phyloP scores from a whole-genome alignment of 1,140 invertebrate species.

The Leucophenga varia region DNA sequence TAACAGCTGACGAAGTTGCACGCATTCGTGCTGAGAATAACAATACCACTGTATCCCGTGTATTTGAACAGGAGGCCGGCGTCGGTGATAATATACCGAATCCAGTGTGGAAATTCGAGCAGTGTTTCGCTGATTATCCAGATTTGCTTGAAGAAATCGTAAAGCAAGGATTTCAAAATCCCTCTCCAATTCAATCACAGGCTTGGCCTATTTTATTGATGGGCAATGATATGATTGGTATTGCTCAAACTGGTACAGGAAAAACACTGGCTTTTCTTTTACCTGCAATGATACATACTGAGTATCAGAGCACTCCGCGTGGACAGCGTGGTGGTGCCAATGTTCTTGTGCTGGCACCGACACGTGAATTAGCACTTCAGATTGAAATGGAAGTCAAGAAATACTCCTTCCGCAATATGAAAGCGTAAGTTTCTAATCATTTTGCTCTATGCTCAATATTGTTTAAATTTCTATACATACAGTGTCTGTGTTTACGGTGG shows the following conservation, averaged over 20 bases:
- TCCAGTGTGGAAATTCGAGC: constrained; percentile 79
- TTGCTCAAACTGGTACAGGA: constrained; percentile 91
- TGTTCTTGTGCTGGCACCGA: constrained; percentile 85
- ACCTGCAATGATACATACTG: constrained; percentile 88
- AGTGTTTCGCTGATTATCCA: constrained; percentile 80
- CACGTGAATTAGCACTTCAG: constrained; percentile 86
- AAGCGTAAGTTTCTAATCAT: constrained; percentile 63
- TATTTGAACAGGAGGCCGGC: constrained; percentile 58
- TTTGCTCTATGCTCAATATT: neutral
- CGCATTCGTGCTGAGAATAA: constrained; percentile 67
- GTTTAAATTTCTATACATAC: too few species aligned
- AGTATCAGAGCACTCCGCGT: constrained; percentile 71
- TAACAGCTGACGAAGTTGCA: constrained; percentile 65
- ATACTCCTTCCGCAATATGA: constrained; percentile 80
- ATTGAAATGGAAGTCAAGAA: constrained; percentile 88
- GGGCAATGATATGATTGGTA: constrained; percentile 88
- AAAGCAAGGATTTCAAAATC: constrained; percentile 73
- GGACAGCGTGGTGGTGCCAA: constrained; percentile 74
- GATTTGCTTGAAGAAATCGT: constrained; percentile 81
- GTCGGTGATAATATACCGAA: constrained; percentile 69
- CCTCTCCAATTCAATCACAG: constrained; percentile 90
- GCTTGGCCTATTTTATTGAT: constrained; percentile 85
- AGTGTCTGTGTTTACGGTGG: constrained; percentile 88
- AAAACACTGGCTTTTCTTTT: constrained; percentile 89
- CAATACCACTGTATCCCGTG: constrained; percentile 68